Base-by-base conservation (phyloP, 1,140 invertebrate species). In the Spodoptera litura region DNA sequence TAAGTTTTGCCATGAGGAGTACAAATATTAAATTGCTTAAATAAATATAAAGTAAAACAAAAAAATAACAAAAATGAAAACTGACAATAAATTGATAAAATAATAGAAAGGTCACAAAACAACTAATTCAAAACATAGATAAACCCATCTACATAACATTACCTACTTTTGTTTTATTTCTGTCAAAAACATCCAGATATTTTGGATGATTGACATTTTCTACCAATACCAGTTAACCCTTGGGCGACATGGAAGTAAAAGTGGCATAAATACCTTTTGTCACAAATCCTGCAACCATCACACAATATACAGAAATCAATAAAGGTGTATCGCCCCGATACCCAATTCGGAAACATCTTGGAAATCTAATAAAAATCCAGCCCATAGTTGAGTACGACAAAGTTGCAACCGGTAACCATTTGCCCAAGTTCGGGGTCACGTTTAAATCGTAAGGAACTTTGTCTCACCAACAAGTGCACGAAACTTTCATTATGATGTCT, bases 391-490 rank as follows among this genome's bases (percentile, higher is more conserved):
- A 82, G 71, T 82, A 73, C 78, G 85, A 86, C 83, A 86, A 81
- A 71, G 80, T 85, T 85, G 83, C 81, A 82, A 82, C 78, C 78
- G 64, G 71, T 78, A 70, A 80, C 71, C 59, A 53, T 68, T 55
- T 38, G 59, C 62, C 80, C 58, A 85, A 86, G 68, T 86, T 81
- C 64, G 31, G 52, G 79, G 75, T 58, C 78, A 78, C 82, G 79
- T 81, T 72, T 81, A 82, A 83, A 87, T 87, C 75, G 80, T 82
- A 85, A 87, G 75, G 72, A 87, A 87, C 85, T 87, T 85, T 83
- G 82, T 86, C 81, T 73, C 79, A 72, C 77, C 73, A 85, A 82
- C 83, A 83, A 78, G 80, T 85, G 82, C 77, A 52, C 4, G 44
- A 53, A 53, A 70, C 49, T 70, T 70, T 70, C 66, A 70, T 70